These are phyloP conservation scores for Phocoena sinus DNA, from an alignment of 2,113 vertebrate species.

Conservation along the genomic window DNA sequence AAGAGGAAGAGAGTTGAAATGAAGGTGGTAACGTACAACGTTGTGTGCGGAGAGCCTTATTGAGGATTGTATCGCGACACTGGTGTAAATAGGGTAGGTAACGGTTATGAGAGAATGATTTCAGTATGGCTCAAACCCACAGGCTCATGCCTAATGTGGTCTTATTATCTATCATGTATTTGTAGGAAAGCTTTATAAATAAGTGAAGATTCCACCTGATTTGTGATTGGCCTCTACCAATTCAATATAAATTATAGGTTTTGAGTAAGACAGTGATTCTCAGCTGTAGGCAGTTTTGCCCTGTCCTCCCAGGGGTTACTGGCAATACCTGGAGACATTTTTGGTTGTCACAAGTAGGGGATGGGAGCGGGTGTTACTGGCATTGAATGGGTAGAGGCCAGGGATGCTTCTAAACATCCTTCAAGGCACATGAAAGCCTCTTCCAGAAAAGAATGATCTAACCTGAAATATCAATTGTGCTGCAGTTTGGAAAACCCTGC, in stretches of 20 bases:
- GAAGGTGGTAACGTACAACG: neutral
- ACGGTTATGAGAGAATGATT: neutral
- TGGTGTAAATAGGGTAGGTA: neutral
- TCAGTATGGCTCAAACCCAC: neutral
- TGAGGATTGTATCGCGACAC: neutral
- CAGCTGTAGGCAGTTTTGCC: neutral
- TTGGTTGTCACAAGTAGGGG: neutral
- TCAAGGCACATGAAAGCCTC: neutral
- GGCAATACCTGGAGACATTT: neutral
- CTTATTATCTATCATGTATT: slow-evolving; percentile 35
- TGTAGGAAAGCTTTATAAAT: slow-evolving; percentile 34
- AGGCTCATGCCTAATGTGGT: neutral
- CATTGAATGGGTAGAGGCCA: neutral
- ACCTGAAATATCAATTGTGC: neutral
- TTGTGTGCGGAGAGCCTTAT: neutral
- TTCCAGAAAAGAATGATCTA: neutral
- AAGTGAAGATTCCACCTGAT: slow-evolving; percentile 3
- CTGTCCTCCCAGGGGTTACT: neutral
- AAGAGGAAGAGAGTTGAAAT: neutral
- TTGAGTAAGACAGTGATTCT: neutral
- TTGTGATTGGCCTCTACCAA: slow-evolving; percentile 9
- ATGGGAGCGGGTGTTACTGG: neutral
- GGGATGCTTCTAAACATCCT: neutral
- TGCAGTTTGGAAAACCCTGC: neutral
- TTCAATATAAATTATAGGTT: slow-evolving; percentile 11